A percentile compares a stretch with the other conserved stretches of the same genome.
Conservation (phyloP, 2,888 invertebrate species). For the Lochmaea crataegi region DNA sequence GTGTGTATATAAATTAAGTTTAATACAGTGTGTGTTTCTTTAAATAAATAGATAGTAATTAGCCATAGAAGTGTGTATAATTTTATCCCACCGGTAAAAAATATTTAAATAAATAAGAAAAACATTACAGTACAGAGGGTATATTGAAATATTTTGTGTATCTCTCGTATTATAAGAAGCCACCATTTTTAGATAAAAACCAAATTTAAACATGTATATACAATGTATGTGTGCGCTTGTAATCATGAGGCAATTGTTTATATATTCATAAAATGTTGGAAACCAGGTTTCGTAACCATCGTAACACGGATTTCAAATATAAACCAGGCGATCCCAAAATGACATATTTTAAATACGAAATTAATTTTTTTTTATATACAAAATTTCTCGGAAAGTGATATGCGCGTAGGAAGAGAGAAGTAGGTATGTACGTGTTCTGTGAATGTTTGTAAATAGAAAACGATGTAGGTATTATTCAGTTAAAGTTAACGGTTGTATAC, state of each 20-base stretch:
- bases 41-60: no score
- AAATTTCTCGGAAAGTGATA: slow-evolving; percentile 13
- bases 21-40: no score
- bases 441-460: slow-evolving; percentile 22
- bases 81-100: no score
- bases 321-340: neutral
- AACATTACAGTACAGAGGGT: no score
- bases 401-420: slow-evolving; percentile 8
- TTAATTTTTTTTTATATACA: slow-evolving; percentile 4
- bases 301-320: slow-evolving; percentile 5
- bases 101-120: no score
- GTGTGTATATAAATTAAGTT: no score
- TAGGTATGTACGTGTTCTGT: neutral
- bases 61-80: no score
- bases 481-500: slow-evolving; percentile 4
- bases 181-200: slow-evolving; percentile 8
- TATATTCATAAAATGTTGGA: slow-evolving; percentile 7
- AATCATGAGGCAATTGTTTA: slow-evolving; percentile 3
- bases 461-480: neutral
- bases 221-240: neutral
- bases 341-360: slow-evolving; percentile 1
- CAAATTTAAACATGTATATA: slow-evolving; percentile 2
- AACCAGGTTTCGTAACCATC: slow-evolving; percentile 8
- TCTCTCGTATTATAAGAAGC: neutral
- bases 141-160: neutral